These are phyloP conservation scores for Chelonus formosanus DNA, from an alignment of 2,888 invertebrate genomes.

Conservation along the genomic window DNA sequence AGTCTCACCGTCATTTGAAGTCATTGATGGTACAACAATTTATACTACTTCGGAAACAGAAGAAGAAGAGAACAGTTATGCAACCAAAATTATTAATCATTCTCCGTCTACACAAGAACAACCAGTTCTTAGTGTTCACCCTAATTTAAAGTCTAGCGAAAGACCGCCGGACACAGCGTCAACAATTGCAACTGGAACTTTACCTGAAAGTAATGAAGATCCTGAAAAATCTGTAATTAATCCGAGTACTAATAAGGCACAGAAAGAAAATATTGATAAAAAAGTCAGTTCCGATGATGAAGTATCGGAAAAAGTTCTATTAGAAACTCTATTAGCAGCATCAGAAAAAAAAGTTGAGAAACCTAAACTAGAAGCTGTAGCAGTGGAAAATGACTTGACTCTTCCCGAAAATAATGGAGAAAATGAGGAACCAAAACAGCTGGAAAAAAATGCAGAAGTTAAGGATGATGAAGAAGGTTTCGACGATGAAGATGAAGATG, in stretches of 20 bases:
- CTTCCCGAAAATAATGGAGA: too few species aligned
- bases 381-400: too few species aligned
- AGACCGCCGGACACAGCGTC: slow-evolving; percentile 1
- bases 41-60: slow-evolving; percentile 35
- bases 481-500: too few species aligned
- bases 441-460: too few species aligned
- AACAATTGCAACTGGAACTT: slow-evolving; percentile 3
- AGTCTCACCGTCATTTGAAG: slow-evolving; percentile 56
- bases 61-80: slow-evolving; percentile 38
- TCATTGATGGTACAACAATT: slow-evolving; percentile 77
- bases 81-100: slow-evolving; percentile 25
- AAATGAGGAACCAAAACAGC: too few species aligned
- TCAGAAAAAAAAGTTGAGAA: too few species aligned
- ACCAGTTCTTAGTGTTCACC: slow-evolving; percentile 45
- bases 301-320: background rate
- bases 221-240: background rate
- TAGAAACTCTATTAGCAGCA: too few species aligned
- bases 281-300: background rate
- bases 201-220: slow-evolving; percentile 3
- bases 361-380: too few species aligned
- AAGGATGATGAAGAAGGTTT: too few species aligned
- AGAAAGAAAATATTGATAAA: background rate
- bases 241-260: background rate
- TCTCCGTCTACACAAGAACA: slow-evolving; percentile 33
- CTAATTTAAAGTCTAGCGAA: slow-evolving; percentile 42